Evolutionary conservation across 2,888 invertebrate species (phyloP).

Genomic region (Toxonevra muliebris): DNA sequence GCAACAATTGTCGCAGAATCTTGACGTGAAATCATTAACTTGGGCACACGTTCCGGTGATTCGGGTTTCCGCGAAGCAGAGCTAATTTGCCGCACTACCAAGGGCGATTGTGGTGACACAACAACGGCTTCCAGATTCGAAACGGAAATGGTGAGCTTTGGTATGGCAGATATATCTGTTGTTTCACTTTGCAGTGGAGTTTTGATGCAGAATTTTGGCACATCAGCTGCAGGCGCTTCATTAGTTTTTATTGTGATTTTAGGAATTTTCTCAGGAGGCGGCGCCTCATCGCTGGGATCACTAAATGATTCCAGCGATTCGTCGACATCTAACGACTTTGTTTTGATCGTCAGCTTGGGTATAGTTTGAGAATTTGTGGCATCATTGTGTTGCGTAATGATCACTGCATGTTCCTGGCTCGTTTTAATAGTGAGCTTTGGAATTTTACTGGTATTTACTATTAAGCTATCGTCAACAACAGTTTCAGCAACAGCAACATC

Average conservation of each 20-base stretch:
- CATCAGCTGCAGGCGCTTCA: constrained; percentile 28
- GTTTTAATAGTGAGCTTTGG: constrained; percentile 67
- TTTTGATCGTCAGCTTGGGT: constrained; percentile 63
- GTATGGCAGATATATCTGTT: constrained; percentile 35
- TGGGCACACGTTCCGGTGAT: constrained; percentile 51
- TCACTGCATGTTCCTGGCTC: constrained; percentile 65
- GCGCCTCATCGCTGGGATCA: constrained; percentile 28
- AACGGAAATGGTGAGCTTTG: constrained; percentile 44
- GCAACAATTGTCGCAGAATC: constrained; percentile 38
- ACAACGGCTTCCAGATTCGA: constrained; percentile 23
- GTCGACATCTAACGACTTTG: constrained; percentile 56
- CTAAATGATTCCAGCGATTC: constrained; percentile 39
- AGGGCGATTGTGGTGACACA: constrained; percentile 38
- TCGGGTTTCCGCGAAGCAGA: constrained; percentile 41
- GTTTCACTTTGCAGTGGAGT: constrained; percentile 22
- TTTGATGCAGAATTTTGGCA: constrained; percentile 40
- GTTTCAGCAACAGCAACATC: constrained; percentile 12
- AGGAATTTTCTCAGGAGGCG: constrained; percentile 59
- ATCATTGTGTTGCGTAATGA: constrained; percentile 61
- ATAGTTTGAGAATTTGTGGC: constrained; percentile 58
- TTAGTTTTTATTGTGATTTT: constrained; percentile 64
- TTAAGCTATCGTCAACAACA: too few relatives aligned
- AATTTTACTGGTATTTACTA: constrained; percentile 43
- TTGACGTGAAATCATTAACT: constrained; percentile 62
- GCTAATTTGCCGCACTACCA: constrained; percentile 33